phyloP scores from a whole-genome alignment of 1,140 invertebrate species.

The Zaprionus ornatus region DNA sequence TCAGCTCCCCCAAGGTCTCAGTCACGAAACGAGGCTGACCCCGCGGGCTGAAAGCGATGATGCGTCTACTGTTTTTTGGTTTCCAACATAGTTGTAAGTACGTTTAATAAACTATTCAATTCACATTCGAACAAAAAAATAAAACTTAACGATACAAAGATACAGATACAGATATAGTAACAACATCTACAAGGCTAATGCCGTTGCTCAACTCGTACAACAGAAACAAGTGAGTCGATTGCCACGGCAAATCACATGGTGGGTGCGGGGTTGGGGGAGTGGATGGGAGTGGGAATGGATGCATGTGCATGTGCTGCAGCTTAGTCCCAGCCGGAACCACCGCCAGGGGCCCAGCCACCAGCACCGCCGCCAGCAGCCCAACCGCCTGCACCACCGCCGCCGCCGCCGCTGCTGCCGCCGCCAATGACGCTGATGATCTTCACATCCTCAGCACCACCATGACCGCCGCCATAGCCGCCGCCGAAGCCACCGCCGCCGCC shows the following conservation, averaged over 20 bases:
- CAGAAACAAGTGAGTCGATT: slow-evolving; percentile 59
- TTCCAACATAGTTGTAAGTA: slow-evolving; percentile 41
- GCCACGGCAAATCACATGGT: slow-evolving; percentile 39
- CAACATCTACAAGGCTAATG: slow-evolving; percentile 61
- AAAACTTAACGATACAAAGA: slow-evolving; percentile 41
- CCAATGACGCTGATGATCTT: slow-evolving; percentile 48
- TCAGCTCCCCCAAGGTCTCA: not conserved
- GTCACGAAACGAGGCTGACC: not conserved
- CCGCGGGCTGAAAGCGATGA: not conserved
- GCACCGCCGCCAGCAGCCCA: slow-evolving; percentile 36
- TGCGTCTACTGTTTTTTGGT: not conserved
- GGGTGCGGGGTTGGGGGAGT: not conserved
- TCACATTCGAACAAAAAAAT: slow-evolving; percentile 37
- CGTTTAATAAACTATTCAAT: slow-evolving; percentile 43
- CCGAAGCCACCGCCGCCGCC: slow-evolving; percentile 7
- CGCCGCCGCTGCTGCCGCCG: slow-evolving; percentile 28
- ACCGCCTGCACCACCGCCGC: slow-evolving; percentile 11
- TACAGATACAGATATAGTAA: slow-evolving; percentile 50
- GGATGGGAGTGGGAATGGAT: not conserved
- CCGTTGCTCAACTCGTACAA: slow-evolving; percentile 60
- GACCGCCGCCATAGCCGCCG: not conserved
- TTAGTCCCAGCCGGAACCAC: slow-evolving; percentile 50
- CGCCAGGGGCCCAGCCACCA: slow-evolving; percentile 39
- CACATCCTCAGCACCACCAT: slow-evolving; percentile 6
- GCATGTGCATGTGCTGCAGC: not conserved